Percentiles rank a stretch among this genome's conserved stretches.
phyloP scores from a whole-genome alignment of 1,140 invertebrate species.

The Elysia chlorotica region DNA sequence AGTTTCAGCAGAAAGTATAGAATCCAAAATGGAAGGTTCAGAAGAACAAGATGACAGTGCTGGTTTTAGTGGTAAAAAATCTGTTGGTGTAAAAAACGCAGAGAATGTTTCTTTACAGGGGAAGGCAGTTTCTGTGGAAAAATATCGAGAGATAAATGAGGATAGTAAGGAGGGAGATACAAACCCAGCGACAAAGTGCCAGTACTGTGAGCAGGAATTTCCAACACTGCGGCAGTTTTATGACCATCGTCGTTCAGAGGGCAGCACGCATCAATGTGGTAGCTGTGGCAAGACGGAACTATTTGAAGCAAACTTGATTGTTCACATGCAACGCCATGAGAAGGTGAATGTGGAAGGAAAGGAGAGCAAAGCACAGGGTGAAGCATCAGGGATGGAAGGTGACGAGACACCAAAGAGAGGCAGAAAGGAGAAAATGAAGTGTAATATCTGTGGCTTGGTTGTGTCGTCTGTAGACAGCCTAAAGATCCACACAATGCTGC shows the following conservation, averaged over 20 bases:
- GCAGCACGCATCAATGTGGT: background rate
- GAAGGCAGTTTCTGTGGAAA: background rate
- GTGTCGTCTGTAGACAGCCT: slow-evolving; percentile 17
- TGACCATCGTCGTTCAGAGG: slow-evolving; percentile 12
- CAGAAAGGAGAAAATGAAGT: slow-evolving; percentile 14
- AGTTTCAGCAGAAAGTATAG: too few species aligned
- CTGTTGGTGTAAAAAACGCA: background rate
- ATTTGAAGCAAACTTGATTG: slow-evolving; percentile 14
- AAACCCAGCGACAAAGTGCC: slow-evolving; percentile 1
- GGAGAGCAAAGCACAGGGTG: background rate
- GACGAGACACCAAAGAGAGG: too few species aligned
- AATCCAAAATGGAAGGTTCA: too few species aligned
- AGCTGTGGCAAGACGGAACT: slow-evolving; percentile 19
- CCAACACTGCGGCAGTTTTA: background rate
- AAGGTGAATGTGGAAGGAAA: background rate
- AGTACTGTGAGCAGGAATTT: slow-evolving; percentile 6
- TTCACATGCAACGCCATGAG: slow-evolving; percentile 17
- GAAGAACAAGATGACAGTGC: too few species aligned
- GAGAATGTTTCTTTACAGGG: background rate
- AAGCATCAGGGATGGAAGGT: background rate
- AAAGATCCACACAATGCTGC: slow-evolving; percentile 21
- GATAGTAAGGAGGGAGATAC: too few species aligned
- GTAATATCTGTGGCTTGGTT: slow-evolving; percentile 15
- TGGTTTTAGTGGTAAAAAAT: background rate
- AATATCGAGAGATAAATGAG: background rate